A percentile compares a stretch with the other conserved stretches of the same genome.
These are phyloP conservation scores for Trichonephila inaurata DNA, from an alignment of 1,140 invertebrate genomes.

Conservation along the genomic window DNA sequence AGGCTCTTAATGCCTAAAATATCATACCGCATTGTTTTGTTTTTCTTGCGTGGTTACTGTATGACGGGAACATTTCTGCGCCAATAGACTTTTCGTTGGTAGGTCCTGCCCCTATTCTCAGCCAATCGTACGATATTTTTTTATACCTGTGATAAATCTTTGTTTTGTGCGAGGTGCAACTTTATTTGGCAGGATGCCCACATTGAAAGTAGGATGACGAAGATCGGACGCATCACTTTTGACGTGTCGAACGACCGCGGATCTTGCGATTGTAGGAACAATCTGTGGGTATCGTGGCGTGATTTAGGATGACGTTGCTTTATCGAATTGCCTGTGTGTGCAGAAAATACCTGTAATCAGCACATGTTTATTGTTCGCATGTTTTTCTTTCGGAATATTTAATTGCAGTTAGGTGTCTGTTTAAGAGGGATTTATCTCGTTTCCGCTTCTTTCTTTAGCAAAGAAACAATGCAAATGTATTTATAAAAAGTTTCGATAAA, in stretches of 20 bases:
- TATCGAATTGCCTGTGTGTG: background rate
- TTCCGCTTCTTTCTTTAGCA: background rate
- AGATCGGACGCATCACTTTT: background rate
- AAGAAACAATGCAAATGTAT: too few species aligned
- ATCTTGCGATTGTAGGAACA: background rate
- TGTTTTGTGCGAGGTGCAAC: background rate
- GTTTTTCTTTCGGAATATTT: background rate
- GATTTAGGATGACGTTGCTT: slow-evolving; percentile 15
- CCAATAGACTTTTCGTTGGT: background rate
- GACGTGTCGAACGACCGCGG: slow-evolving; percentile 8
- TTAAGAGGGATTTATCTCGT: background rate
- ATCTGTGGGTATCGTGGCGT: background rate
- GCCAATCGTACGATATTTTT: background rate
- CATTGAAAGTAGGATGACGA: background rate
- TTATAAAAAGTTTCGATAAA: too few species aligned
- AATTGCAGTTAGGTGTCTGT: background rate
- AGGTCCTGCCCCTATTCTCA: background rate
- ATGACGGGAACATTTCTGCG: background rate
- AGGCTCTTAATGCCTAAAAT: background rate
- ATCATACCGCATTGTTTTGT: background rate
- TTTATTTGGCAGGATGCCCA: slow-evolving; percentile 5
- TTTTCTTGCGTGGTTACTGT: background rate
- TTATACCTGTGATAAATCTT: slow-evolving; percentile 22
- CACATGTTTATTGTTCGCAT: background rate
- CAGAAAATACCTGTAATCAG: slow-evolving; percentile 24